Conservation (phyloP, 2,888 invertebrate genomes). For the Brachypalpus laphriformis region DNA sequence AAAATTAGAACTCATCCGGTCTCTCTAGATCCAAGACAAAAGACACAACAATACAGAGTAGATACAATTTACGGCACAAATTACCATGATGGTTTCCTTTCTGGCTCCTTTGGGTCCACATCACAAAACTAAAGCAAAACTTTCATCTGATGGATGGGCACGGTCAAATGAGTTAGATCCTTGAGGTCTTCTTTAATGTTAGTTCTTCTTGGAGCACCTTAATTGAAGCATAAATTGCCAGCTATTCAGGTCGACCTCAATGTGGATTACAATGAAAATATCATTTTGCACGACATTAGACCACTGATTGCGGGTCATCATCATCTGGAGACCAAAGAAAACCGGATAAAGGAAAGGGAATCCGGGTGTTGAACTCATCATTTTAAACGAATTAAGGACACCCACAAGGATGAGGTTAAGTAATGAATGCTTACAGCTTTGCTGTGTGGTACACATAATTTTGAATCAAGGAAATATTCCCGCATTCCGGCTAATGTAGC, state of each 20-base stretch:
- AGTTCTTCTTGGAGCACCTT: conserved; percentile 46
- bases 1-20: background rate
- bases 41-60: background rate
- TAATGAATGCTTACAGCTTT: conserved; percentile 41
- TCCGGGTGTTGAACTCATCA: conserved; percentile 40
- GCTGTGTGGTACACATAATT: conserved; percentile 9
- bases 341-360: background rate
- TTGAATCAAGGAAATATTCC: conserved; percentile 26
- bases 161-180: conserved; percentile 55
- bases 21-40: background rate
- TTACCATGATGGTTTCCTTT: conserved; percentile 40
- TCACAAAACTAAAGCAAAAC: conserved; percentile 18
- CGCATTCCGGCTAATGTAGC: conserved; percentile 38
- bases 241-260: conserved; percentile 38
- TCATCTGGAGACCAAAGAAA: background rate
- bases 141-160: conserved; percentile 53
- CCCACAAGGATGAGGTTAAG: conserved; percentile 31
- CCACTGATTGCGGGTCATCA: conserved; percentile 62
- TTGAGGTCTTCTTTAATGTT: conserved; percentile 47
- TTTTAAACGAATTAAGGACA: conserved; percentile 55
- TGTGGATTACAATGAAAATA: conserved; percentile 40
- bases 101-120: background rate
- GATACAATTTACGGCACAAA: conserved; percentile 39
- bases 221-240: conserved; percentile 59
- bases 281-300: conserved; percentile 67